A percentile compares a stretch with the other conserved stretches of the same genome.
Conservation (phyloP, 2,113 vertebrate genomes). For the Litocranius walleri region DNA sequence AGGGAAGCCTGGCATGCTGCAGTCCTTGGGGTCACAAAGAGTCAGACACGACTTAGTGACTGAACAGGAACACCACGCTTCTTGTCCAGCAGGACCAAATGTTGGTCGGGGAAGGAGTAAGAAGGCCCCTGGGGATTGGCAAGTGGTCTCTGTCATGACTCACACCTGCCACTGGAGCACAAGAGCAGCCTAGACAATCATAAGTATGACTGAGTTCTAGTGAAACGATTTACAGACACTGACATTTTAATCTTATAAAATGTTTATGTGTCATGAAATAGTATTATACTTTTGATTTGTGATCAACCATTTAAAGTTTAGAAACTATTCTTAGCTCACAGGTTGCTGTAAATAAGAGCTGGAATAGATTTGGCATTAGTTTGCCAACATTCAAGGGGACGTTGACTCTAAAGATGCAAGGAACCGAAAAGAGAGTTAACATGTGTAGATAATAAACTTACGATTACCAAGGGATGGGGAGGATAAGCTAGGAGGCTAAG, state of each 20-base stretch:
- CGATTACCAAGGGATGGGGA: not conserved
- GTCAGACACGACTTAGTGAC: not conserved
- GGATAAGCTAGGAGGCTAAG: not conserved
- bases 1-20: not conserved
- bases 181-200: not conserved
- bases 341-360: not conserved
- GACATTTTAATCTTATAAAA: slow-evolving; percentile 5
- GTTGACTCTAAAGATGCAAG: not conserved
- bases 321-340: not conserved
- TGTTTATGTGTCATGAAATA: not conserved
- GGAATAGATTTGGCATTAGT: not conserved
- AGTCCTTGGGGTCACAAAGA: not conserved
- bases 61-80: not conserved
- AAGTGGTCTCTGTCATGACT: not conserved
- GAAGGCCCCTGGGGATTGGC: not conserved
- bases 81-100: not conserved
- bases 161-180: not conserved
- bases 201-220: not conserved
- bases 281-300: not conserved
- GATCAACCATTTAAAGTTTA: not conserved
- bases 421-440: not conserved
- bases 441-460: not conserved
- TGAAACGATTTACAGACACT: not conserved
- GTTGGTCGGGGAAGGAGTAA: not conserved
- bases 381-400: not conserved